These are phyloP conservation scores for Malacosoma neustria DNA, from an alignment of 2,888 invertebrate species.

Conservation along the genomic window DNA sequence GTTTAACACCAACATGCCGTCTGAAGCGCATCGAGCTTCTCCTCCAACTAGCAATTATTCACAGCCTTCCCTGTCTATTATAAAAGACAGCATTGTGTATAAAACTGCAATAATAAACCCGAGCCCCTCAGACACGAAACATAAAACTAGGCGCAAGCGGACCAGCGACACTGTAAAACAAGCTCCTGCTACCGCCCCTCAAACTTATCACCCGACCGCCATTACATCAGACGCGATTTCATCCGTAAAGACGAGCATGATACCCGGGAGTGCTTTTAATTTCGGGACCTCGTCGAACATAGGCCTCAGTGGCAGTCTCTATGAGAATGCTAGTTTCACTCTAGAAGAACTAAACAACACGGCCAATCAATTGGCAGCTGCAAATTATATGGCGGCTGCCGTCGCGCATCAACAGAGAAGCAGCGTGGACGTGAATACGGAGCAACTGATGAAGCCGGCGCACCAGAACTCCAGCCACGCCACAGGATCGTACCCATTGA, in stretches of 20 bases:
- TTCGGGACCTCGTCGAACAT: slow-evolving; percentile 82
- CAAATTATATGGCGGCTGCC: slow-evolving; percentile 66
- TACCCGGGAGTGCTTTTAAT: slow-evolving; percentile 89
- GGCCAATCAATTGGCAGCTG: slow-evolving; percentile 77
- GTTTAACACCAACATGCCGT: slow-evolving; percentile 65
- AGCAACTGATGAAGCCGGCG: slow-evolving; percentile 60
- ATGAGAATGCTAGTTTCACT: slow-evolving; percentile 80
- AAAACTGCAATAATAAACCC: slow-evolving; percentile 31
- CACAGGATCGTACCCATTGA: slow-evolving; percentile 73
- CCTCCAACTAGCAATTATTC: slow-evolving; percentile 47
- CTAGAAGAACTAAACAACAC: slow-evolving; percentile 78
- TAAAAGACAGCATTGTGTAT: slow-evolving; percentile 49
- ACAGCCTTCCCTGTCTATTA: slow-evolving; percentile 40
- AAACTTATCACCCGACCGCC: slow-evolving; percentile 66
- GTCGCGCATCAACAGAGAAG: slow-evolving; percentile 60
- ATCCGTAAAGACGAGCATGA: slow-evolving; percentile 74
- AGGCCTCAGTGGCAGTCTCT: slow-evolving; percentile 70
- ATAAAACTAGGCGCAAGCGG: slow-evolving; percentile 51
- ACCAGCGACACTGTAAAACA: slow-evolving; percentile 33
- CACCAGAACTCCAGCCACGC: slow-evolving; percentile 58
- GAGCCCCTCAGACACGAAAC: slow-evolving; percentile 38
- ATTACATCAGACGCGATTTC: slow-evolving; percentile 67
- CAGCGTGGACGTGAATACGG: slow-evolving; percentile 40
- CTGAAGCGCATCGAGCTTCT: slow-evolving; percentile 45
- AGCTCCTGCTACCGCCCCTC: slow-evolving; percentile 44